These are phyloP conservation scores for Atherix ibis DNA, from an alignment of 2,888 invertebrate genomes.

Conservation along the genomic window DNA sequence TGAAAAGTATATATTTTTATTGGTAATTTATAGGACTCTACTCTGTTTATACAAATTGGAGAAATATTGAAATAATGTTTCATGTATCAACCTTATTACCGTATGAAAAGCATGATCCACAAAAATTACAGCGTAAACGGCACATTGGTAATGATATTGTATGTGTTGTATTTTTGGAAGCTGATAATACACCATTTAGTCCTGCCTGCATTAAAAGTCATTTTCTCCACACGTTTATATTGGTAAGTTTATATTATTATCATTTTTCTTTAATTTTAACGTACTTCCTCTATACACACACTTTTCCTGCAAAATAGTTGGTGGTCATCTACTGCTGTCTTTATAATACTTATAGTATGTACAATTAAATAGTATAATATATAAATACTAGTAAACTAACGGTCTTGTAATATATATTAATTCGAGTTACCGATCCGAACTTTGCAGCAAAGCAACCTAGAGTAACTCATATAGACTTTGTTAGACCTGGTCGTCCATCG, in stretches of 20 bases:
- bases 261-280: no score
- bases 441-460: no score
- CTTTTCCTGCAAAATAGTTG: no score
- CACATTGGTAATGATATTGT: conserved; percentile 93
- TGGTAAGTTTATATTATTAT: conserved; percentile 28
- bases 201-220: conserved; percentile 91
- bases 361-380: no score
- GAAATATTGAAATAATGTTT: conserved; percentile 91
- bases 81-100: conserved; percentile 84
- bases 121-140: conserved; percentile 81
- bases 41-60: conserved; percentile 87
- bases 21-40: conserved; percentile 55
- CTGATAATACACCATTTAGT: conserved; percentile 82
- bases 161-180: conserved; percentile 85
- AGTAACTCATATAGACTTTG: no score
- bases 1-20: background rate
- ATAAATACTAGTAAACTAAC: no score
- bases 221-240: conserved; percentile 84
- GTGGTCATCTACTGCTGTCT: no score
- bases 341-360: no score
- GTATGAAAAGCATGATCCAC: conserved; percentile 83
- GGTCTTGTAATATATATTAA: no score
- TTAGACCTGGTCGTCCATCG: no score
- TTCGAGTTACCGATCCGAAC: no score
- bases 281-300: no score